Conservation (phyloP, 1,140 invertebrate genomes). For the Atta colombica region DNA sequence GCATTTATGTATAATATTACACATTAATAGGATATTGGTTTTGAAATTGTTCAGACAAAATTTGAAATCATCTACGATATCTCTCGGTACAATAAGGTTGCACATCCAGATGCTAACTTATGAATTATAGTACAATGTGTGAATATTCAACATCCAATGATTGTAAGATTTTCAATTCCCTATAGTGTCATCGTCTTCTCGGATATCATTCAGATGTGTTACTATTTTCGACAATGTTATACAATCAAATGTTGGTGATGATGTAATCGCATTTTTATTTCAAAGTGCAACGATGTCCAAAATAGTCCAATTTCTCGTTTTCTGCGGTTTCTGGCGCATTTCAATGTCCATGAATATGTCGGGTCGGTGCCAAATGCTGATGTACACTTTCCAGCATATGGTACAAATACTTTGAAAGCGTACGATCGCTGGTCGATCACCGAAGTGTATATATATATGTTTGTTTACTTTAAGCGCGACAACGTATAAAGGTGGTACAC, state of each 20-base stretch:
- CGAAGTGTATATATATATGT: slow-evolving; percentile 3
- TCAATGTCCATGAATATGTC: slow-evolving; percentile 21
- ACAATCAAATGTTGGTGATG: background rate
- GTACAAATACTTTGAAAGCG: slow-evolving; percentile 31
- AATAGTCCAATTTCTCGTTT: slow-evolving; percentile 19
- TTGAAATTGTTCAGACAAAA: background rate
- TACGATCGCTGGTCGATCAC: background rate
- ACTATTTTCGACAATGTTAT: slow-evolving; percentile 6
- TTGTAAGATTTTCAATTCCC: slow-evolving; percentile 10
- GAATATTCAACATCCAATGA: background rate
- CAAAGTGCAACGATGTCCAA: background rate
- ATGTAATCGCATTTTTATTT: slow-evolving; percentile 42
- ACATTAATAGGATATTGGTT: background rate
- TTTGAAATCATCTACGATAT: background rate
- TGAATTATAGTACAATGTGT: background rate
- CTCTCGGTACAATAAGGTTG: background rate
- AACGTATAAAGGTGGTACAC: slow-evolving; percentile 29
- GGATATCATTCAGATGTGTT: background rate
- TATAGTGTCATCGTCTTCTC: background rate
- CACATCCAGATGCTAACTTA: background rate
- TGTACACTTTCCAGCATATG: slow-evolving; percentile 19
- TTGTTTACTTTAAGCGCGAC: slow-evolving; percentile 25
- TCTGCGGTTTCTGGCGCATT: slow-evolving; percentile 12
- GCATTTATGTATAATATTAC: background rate
- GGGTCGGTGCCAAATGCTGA: slow-evolving; percentile 56